Percentiles rank a stretch among this genome's conserved stretches.
Evolutionary conservation across 2,113 vertebrate species (phyloP).

Genomic region (Hemiprocne comata): DNA sequence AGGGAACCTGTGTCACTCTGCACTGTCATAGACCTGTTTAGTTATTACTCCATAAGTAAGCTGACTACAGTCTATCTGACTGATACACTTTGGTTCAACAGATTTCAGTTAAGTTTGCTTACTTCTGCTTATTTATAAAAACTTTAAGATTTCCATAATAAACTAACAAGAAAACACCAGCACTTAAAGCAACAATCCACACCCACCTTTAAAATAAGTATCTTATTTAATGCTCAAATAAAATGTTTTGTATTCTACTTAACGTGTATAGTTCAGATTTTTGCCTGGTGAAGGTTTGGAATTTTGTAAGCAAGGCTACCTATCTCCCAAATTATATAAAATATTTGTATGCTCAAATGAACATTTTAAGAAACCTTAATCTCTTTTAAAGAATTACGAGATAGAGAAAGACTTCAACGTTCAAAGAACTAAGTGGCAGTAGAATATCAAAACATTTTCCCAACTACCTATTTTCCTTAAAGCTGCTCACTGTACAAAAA

Average conservation of each 20-base stretch:
- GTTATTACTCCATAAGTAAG: neutral
- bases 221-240: neutral
- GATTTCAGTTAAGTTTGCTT: neutral
- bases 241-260: neutral
- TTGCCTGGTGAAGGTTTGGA: neutral
- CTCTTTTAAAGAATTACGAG: neutral
- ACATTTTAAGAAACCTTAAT: neutral
- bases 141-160: neutral
- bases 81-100: neutral
- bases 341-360: neutral
- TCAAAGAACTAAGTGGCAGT: neutral
- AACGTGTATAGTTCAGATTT: neutral
- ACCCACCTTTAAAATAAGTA: neutral
- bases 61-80: neutral
- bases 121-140: neutral
- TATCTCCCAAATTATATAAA: neutral
- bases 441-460: neutral
- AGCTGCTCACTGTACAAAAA: neutral
- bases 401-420: neutral
- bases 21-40: neutral
- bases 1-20: neutral
- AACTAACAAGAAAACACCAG: neutral
- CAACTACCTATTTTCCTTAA: neutral
- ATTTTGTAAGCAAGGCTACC: neutral
- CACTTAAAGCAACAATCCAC: neutral